Base-by-base conservation (phyloP, 2,888 invertebrate genomes). In the Acronicta psi region DNA sequence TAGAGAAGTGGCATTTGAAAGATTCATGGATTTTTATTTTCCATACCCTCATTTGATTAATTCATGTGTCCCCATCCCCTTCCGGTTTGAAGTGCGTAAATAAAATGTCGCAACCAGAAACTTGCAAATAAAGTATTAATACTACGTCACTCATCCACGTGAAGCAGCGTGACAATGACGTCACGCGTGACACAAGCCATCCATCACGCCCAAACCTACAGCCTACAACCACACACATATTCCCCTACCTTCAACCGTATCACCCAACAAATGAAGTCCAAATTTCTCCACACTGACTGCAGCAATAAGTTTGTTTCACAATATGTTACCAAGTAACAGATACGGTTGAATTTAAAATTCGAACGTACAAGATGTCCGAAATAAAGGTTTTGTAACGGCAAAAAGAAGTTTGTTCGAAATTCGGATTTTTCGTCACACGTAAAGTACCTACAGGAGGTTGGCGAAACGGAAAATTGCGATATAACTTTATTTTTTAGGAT, bases 401-500 rank as follows among this genome's bases (percentile, higher is more conserved):
- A 61, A 77, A 46, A 38, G 40, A 73, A 58, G 65, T 69, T 81
- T 59, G 75, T 57, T 40, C 47, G 57, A 68, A 79, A 76, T 79
- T 73, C 71, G 78, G 81, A 80, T 83, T 87, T 89, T 88, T 85
- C 79, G 84, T 86, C 88, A 91, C 86, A 91, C 86, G 84, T 87
- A 81, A 79, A 34, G 34, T 34, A n/a, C 34, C 34, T 85, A 83
- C 84, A 84, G 82, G 81, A 86, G 86, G 83, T 85, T 86, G 87
- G 69, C 80, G 91, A 85, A 85, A 90, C 87, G 93, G 88, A 91
- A 93, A 93, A 93, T 93, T 92, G 90, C 78, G 86, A 83, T 86
- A 89, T 93, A 92, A 93, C 91, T 92, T 92, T 90, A 92, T 92
- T 93, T 91, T 85, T 89, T 83, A 83, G 83, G 82, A 83, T 77